Percentiles rank a stretch among this genome's conserved stretches.
Evolutionary conservation across 1,140 invertebrate species (phyloP).

Genomic region (Neuroterus valhalla): DNA sequence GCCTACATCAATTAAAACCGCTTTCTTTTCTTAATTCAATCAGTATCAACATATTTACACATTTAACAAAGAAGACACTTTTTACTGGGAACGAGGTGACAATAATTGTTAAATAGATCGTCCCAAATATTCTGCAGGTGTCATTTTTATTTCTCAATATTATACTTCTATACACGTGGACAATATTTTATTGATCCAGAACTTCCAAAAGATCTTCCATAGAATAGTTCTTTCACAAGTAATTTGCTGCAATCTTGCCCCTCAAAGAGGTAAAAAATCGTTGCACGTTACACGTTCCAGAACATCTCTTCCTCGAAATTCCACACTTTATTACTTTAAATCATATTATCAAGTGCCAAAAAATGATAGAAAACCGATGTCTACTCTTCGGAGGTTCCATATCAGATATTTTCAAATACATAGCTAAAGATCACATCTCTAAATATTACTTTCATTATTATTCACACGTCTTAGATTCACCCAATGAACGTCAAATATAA

Average conservation of each 20-base stretch:
- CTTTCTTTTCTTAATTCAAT: neutral
- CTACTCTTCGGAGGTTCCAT: neutral
- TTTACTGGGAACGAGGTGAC: conserved; percentile 2
- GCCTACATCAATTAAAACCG: too few relatives aligned
- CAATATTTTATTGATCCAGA: neutral
- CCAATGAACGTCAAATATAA: too few relatives aligned
- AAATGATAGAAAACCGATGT: neutral
- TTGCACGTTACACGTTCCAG: neutral
- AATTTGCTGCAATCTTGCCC: neutral
- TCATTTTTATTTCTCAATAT: neutral
- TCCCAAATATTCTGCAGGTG: neutral
- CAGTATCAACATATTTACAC: neutral
- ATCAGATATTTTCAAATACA: neutral
- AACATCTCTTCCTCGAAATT: neutral
- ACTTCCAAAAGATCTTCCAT: neutral
- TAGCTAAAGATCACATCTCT: too few relatives aligned
- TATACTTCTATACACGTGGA: neutral
- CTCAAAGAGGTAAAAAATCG: neutral
- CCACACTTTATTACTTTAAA: neutral
- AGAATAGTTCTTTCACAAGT: neutral
- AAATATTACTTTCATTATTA: too few relatives aligned
- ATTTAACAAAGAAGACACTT: neutral
- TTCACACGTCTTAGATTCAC: too few relatives aligned
- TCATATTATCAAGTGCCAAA: conserved; percentile 22
- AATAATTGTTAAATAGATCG: conserved; percentile 16